Percentiles rank a stretch among this genome's conserved stretches.
Evolutionary conservation across 2,888 invertebrate genomes (phyloP).

Genomic region (Masnerella sp.): DNA sequence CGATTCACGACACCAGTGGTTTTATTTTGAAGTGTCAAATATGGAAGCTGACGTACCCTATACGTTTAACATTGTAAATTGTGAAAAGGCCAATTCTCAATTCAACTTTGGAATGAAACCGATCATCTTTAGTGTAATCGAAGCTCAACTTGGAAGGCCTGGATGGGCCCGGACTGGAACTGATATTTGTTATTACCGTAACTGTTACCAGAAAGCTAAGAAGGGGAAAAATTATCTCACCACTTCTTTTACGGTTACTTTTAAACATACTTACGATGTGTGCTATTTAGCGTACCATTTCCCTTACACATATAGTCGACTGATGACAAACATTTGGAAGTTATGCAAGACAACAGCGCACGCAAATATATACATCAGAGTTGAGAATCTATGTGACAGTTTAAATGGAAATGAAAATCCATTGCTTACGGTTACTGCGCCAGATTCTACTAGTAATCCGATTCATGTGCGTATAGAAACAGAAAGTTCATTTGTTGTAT

Average conservation of each 20-base stretch:
- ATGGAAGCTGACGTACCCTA: constrained; percentile 85
- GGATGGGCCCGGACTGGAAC: constrained; percentile 87
- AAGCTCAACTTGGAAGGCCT: constrained; percentile 81
- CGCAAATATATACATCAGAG: constrained; percentile 81
- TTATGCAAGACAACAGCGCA: constrained; percentile 80
- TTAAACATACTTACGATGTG: constrained; percentile 86
- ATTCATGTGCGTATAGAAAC: constrained; percentile 76
- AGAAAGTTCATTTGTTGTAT: no score
- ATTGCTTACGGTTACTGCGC: constrained; percentile 86
- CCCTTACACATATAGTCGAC: constrained; percentile 89
- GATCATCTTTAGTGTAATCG: constrained; percentile 89
- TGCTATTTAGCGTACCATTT: constrained; percentile 93
- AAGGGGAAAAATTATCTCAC: constrained; percentile 84
- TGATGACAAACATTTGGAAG: constrained; percentile 85
- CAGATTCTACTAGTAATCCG: constrained; percentile 79
- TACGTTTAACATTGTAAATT: constrained; percentile 91
- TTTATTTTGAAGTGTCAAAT: constrained; percentile 92
- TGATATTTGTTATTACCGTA: constrained; percentile 90
- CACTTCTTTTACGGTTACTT: constrained; percentile 87
- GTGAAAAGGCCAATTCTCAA: constrained; percentile 91
- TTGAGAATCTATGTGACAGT: constrained; percentile 85
- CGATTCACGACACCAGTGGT: constrained; percentile 90
- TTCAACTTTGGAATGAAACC: constrained; percentile 95
- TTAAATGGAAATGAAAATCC: constrained; percentile 87
- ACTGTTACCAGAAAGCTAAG: constrained; percentile 82